Conservation (phyloP, 92 coral and sea anemone species). For the Parazoanthus atlanticus region DNA sequence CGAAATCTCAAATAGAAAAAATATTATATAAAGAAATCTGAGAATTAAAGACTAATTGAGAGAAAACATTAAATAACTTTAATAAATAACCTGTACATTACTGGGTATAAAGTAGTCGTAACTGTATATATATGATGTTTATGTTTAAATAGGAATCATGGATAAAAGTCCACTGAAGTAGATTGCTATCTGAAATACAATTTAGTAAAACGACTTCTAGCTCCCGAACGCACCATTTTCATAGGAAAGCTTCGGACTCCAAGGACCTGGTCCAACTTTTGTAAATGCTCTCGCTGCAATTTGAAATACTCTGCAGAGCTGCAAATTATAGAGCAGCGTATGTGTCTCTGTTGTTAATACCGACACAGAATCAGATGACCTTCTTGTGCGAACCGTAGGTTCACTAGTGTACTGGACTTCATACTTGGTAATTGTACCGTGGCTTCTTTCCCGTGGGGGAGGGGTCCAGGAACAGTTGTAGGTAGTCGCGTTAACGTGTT, state of each 20-base stretch:
- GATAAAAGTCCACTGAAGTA: no score
- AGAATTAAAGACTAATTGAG: no score
- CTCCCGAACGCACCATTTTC: background rate
- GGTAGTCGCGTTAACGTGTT: background rate
- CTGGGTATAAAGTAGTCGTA: no score
- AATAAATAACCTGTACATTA: no score
- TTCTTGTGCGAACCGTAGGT: background rate
- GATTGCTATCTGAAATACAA: no score
- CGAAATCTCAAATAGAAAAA: no score
- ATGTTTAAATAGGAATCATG: no score
- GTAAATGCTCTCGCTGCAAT: slow-evolving; percentile 15
- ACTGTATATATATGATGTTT: no score
- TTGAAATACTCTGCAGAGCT: background rate
- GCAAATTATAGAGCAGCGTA: background rate
- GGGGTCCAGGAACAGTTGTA: slow-evolving; percentile 1
- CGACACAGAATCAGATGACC: background rate
- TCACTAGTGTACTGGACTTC: background rate
- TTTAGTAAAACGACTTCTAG: background rate
- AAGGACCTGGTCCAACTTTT: background rate
- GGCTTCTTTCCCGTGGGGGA: slow-evolving; percentile 22
- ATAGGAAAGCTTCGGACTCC: background rate
- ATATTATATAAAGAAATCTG: no score
- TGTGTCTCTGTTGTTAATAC: background rate
- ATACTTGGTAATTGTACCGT: background rate
- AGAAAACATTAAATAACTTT: no score